Base-by-base conservation (phyloP, 2,113 vertebrate genomes). In the Apeltes quadracus region DNA sequence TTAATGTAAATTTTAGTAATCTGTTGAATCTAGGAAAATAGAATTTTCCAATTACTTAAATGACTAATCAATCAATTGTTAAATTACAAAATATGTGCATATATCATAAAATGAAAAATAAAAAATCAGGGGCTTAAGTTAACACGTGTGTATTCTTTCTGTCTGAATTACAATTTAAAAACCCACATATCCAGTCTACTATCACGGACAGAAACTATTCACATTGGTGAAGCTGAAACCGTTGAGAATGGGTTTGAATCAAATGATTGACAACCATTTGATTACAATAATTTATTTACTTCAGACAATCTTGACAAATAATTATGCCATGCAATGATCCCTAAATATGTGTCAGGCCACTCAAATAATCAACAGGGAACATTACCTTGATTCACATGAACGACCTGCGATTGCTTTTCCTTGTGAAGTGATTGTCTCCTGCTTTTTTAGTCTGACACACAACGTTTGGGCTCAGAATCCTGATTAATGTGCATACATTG, bases 331-430 rank as follows among this genome's bases (percentile, higher is more conserved):
- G 2, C 22, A 18, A 16, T n/a, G 27, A n/a, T 53, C 8, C n/a
- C 18, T 25, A 38, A 5, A 69, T 44, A 57, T 79, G 59, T 65
- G 59, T 65, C 67, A 76, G 14, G 43, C 36, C 55, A 57, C 53
- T 75, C 1, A 38, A 39, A 75, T 68, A 76, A 59, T 75, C 73
- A 75, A 65, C 73, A 23, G 18, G 18, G 23, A 14, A 53, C 79
- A 66, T 74, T 7, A 69, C 69, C 25, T 50, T 46, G 55, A 72
- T 78, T 65, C 57, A 61, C 25, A 67, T 18, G 1, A 58, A 65
- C 23, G 38, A 23, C 15, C 55, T 23, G 36, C 1, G 5, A 64
- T 44, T 16, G 48, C 14, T 71, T 73, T 34, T 67, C 13, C 41
- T 46, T 53, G 54, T 72, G 25, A 73, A 74, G 71, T 67, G 70